Evolutionary conservation across 2,113 vertebrate genomes (phyloP).

Genomic region (Potamarius usumacintae): DNA sequence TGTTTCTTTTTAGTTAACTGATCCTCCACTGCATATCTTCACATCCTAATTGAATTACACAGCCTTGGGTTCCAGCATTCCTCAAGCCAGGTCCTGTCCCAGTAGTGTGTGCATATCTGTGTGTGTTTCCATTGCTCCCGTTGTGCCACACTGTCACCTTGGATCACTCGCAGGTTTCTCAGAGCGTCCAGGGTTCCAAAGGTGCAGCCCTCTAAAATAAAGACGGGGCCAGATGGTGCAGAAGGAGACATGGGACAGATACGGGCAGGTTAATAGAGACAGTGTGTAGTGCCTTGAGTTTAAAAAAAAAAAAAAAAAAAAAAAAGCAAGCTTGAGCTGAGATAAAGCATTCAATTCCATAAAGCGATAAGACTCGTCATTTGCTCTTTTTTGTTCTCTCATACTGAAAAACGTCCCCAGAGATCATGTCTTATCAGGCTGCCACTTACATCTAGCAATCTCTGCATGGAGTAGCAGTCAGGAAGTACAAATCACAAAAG

Average conservation of each 20-base stretch:
- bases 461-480: slow-evolving; percentile 13
- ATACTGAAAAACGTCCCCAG: neutral
- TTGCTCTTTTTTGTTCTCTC: neutral
- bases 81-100: slow-evolving; percentile 55
- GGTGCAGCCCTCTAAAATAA: slow-evolving; percentile 41
- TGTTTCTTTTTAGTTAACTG: slow-evolving; percentile 24
- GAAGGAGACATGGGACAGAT: slow-evolving; percentile 13
- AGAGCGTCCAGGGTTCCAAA: neutral
- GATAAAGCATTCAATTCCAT: neutral
- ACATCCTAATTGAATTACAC: slow-evolving; percentile 69
- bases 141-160: slow-evolving; percentile 62
- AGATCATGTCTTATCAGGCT: slow-evolving; percentile 31
- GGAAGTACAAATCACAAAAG: slow-evolving; percentile 32
- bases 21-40: slow-evolving; percentile 26
- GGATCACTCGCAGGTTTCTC: neutral
- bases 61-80: slow-evolving; percentile 58
- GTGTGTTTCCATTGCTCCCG: slow-evolving; percentile 9
- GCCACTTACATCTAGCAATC: slow-evolving; percentile 3
- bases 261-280: neutral
- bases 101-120: slow-evolving; percentile 14
- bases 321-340: neutral
- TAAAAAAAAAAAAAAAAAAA: neutral
- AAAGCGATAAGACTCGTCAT: slow-evolving; percentile 14
- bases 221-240: neutral
- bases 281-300: neutral